These are phyloP conservation scores for Centropus unirufus DNA, from an alignment of 2,113 vertebrate species.

Conservation along the genomic window DNA sequence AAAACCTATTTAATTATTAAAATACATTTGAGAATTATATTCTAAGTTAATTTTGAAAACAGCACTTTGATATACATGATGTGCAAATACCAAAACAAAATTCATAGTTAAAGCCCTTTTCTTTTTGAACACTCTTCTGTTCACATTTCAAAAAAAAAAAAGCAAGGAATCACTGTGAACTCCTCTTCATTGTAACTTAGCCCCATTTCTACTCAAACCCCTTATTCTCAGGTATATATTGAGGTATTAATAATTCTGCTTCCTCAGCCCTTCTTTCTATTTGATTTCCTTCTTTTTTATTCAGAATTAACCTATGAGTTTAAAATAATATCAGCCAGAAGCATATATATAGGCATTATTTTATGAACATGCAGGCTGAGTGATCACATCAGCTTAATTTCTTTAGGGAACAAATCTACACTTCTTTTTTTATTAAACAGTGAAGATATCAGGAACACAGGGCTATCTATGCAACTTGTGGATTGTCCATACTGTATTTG, in stretches of 20 bases:
- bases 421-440: background rate
- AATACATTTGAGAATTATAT: background rate
- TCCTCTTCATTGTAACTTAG: background rate
- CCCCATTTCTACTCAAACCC: background rate
- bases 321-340: background rate
- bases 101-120: background rate
- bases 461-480: background rate
- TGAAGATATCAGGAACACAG: background rate
- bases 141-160: background rate
- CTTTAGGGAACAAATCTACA: background rate
- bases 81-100: background rate
- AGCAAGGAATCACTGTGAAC: background rate
- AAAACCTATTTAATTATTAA: background rate
- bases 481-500: background rate
- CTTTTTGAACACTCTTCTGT: background rate
- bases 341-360: background rate
- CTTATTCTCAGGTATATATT: background rate
- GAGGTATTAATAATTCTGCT: background rate
- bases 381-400: background rate
- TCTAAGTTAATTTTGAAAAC: background rate
- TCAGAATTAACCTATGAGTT: background rate
- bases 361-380: background rate
- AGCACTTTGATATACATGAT: background rate
- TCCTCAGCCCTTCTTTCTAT: background rate
- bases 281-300: too few relatives aligned